Percentiles rank a stretch among this genome's conserved stretches.
Evolutionary conservation across 2,797 vertebrate species (phyloP).

Genomic region (Staurois parvus): DNA sequence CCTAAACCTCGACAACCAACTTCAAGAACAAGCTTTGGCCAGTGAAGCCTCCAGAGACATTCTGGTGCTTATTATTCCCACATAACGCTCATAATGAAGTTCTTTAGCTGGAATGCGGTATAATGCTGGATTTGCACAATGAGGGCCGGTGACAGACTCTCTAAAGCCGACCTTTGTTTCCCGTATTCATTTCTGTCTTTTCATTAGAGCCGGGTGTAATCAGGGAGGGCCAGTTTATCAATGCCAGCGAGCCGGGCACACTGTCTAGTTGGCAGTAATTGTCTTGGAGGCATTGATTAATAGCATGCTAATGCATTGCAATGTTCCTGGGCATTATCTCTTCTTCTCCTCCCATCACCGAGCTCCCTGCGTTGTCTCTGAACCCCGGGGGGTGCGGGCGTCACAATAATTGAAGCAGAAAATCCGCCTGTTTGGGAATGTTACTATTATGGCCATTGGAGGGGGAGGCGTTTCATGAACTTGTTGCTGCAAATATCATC

Average conservation of each 20-base stretch:
- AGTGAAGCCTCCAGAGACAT: no score
- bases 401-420: constrained; percentile 6
- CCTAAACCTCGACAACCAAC: no score
- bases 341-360: not conserved
- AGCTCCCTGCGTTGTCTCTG: not conserved
- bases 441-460: not conserved
- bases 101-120: not conserved
- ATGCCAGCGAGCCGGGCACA: not conserved
- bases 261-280: constrained; percentile 43
- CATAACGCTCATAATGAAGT: no score
- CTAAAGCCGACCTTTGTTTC: constrained; percentile 41
- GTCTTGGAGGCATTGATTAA: constrained; percentile 49
- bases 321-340: constrained; percentile 10
- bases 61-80: no score
- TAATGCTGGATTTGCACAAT: not conserved
- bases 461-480: not conserved
- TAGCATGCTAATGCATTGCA: constrained; percentile 9
- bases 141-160: constrained; percentile 15
- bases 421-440: not conserved
- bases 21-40: no score
- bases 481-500: not conserved
- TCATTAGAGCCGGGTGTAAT: constrained; percentile 31
- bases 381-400: constrained; percentile 27
- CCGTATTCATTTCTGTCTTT: constrained; percentile 27
- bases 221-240: constrained; percentile 43